Evolutionary conservation across 2,113 vertebrate genomes (phyloP).

Genomic region (Panthera leo): DNA sequence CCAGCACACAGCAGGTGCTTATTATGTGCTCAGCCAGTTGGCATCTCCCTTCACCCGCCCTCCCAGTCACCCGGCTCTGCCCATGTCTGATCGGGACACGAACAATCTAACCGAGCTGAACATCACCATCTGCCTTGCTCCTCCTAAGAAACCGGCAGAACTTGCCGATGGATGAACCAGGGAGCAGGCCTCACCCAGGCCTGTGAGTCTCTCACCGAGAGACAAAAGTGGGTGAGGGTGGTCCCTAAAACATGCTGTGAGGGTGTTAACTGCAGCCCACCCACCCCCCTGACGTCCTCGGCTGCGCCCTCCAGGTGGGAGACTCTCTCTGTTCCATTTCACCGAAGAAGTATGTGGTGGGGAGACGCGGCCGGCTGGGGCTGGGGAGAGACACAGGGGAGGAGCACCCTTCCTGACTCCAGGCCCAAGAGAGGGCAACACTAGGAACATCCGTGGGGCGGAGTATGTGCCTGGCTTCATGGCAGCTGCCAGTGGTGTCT

Average conservation of each 20-base stretch:
- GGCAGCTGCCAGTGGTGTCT: background rate
- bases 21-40: background rate
- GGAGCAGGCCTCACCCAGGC: background rate
- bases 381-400: background rate
- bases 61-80: background rate
- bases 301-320: background rate
- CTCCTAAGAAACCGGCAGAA: background rate
- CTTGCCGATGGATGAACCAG: background rate
- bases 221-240: background rate
- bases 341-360: background rate
- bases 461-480: background rate
- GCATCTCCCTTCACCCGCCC: background rate
- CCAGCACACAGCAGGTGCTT: background rate
- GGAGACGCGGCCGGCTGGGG: too few relatives aligned
- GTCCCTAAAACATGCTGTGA: background rate
- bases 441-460: background rate
- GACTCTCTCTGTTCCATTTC: background rate
- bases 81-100: background rate
- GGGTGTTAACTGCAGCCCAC: background rate
- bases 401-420: background rate
- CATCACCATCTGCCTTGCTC: background rate
- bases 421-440: background rate
- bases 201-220: background rate
- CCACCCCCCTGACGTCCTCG: rapidly evolving
- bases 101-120: background rate